Conservation (phyloP, 1,140 invertebrate species). For the Drosophila rhopaloa region DNA sequence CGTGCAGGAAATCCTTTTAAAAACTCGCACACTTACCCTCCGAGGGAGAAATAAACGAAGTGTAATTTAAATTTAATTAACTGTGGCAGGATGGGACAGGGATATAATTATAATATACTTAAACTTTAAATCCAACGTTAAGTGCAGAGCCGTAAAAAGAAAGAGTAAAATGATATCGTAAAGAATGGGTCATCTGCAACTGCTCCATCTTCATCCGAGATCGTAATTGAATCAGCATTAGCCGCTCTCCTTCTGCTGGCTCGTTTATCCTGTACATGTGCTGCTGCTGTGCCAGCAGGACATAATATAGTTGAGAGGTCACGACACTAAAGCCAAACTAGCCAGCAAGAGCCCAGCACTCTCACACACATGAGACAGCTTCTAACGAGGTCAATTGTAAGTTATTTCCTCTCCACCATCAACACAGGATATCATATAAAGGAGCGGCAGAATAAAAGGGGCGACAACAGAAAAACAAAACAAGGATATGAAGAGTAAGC, state of each 20-base stretch:
- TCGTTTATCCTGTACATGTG: constrained; percentile 30
- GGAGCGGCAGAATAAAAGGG: constrained; percentile 21
- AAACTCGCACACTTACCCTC: constrained; percentile 16
- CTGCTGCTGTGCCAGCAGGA: constrained; percentile 30
- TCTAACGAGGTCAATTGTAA: constrained; percentile 82
- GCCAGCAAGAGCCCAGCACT: constrained; percentile 42
- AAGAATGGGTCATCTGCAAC: constrained; percentile 32
- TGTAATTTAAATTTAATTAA: constrained; percentile 74
- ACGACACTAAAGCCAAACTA: constrained; percentile 65
- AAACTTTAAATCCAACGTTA: constrained; percentile 8
- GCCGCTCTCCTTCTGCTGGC: constrained; percentile 22
- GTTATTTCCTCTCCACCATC: constrained; percentile 66
- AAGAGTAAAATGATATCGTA: constrained; percentile 17
- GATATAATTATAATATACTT: constrained; percentile 35
- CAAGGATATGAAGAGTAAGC: constrained; percentile 28
- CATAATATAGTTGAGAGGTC: constrained; percentile 78
- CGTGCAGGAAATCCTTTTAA: constrained; percentile 44
- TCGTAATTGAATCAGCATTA: constrained; percentile 74
- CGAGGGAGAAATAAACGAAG: constrained; percentile 10
- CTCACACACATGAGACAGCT: constrained; percentile 53
- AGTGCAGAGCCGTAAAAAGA: constrained; percentile 18
- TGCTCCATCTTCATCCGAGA: constrained; percentile 16
- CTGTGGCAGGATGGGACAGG: neutral
- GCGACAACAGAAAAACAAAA: constrained; percentile 27
- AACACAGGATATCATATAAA: constrained; percentile 38